A percentile compares a stretch with the other conserved stretches of the same genome.
phyloP scores from a whole-genome alignment of 2,888 invertebrate species.

The Cataglyphis cursor region DNA sequence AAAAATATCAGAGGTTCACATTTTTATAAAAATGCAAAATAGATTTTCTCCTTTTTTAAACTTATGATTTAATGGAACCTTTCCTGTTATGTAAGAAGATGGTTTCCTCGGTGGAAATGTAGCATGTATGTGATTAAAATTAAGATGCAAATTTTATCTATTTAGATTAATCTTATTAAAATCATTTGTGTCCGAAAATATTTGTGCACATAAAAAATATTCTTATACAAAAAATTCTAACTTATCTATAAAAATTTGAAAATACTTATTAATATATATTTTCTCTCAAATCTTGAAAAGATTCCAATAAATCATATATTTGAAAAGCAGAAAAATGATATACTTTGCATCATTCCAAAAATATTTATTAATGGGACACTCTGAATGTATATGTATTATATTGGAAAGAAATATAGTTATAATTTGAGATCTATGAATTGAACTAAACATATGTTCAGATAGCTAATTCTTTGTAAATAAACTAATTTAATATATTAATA shows the following conservation, averaged over 20 bases:
- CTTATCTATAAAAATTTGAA: not conserved
- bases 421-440: constrained; percentile 17
- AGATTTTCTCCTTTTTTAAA: not conserved
- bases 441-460: not conserved
- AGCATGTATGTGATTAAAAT: not conserved
- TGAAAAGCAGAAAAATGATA: not conserved
- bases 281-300: not conserved
- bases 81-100: not conserved
- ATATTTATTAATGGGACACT: constrained; percentile 15
- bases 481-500: not conserved
- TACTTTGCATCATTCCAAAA: constrained; percentile 12
- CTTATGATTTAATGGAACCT: not conserved
- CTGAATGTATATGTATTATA: not conserved
- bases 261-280: not conserved
- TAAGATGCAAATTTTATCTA: not conserved
- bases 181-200: not conserved
- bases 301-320: not conserved
- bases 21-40: constrained; percentile 5
- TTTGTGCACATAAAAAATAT: not conserved
- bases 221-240: not conserved
- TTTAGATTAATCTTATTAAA: not conserved
- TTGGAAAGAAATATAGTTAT: constrained; percentile 17
- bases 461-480: not conserved
- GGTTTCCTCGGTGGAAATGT: not conserved
- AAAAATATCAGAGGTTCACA: constrained; percentile 7